Percentiles rank a stretch among this genome's conserved stretches.
Conservation (phyloP, 2,113 vertebrate species). For the Lynx canadensis region DNA sequence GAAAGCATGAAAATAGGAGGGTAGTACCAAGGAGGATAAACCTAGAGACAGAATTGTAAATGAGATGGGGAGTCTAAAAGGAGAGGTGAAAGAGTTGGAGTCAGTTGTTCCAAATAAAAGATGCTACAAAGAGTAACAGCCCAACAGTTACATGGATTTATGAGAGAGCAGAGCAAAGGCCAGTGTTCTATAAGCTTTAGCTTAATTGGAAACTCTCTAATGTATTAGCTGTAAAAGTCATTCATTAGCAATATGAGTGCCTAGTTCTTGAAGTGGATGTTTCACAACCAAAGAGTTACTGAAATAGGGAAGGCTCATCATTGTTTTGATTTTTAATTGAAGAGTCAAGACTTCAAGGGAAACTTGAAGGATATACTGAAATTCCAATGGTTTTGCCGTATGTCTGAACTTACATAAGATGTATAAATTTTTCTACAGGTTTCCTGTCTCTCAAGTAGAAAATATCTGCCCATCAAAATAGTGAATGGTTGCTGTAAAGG, state of each 20-base stretch:
- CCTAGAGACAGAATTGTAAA: not conserved
- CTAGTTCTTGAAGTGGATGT: not conserved
- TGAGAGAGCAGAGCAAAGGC: slow-evolving; percentile 40
- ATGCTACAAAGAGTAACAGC: not conserved
- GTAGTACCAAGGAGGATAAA: not conserved
- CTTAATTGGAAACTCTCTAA: slow-evolving; percentile 6
- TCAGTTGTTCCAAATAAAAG: not conserved
- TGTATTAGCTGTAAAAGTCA: slow-evolving; percentile 53
- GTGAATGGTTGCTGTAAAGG: not conserved
- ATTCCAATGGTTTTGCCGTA: not conserved
- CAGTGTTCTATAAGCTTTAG: not conserved
- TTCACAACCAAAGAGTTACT: not conserved
- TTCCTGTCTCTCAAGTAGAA: not conserved
- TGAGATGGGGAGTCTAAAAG: not conserved
- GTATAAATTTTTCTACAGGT: not conserved
- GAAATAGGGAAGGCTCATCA: not conserved
- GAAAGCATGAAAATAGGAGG: slow-evolving; percentile 16
- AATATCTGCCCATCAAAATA: not conserved
- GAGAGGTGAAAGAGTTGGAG: not conserved
- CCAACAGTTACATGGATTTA: not conserved
- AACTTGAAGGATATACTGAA: not conserved
- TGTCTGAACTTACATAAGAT: not conserved
- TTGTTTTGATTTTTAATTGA: not conserved
- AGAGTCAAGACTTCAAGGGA: not conserved
- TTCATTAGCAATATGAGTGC: not conserved